Evolutionary conservation across 2,113 vertebrate genomes (phyloP).

Genomic region (Clupea harengus): DNA sequence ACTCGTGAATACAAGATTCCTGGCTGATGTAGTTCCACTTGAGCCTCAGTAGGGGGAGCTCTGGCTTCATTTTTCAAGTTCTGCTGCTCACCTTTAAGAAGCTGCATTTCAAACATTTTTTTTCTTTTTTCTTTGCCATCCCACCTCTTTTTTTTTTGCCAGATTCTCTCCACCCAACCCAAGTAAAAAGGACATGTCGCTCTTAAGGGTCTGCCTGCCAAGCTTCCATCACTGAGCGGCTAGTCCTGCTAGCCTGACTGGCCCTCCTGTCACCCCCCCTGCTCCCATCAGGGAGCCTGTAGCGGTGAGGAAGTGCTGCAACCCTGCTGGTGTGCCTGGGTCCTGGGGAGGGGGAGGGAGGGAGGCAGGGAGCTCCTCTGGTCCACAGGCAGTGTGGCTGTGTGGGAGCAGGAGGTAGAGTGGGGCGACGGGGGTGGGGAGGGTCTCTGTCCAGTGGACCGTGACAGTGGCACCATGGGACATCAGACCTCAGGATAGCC

Average conservation of each 20-base stretch:
- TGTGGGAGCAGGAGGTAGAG: slow-evolving; percentile 53
- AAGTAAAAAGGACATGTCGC: slow-evolving; percentile 52
- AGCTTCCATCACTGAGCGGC: slow-evolving; percentile 76
- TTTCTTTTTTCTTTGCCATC: slow-evolving; percentile 53
- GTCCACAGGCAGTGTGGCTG: slow-evolving; percentile 69
- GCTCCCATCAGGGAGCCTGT: slow-evolving; percentile 62
- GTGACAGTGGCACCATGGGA: slow-evolving; percentile 69
- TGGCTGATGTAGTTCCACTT: slow-evolving; percentile 68
- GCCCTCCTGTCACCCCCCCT: slow-evolving; percentile 51
- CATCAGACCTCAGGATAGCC: not conserved
- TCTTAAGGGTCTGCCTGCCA: slow-evolving; percentile 78
- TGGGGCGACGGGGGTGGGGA: slow-evolving; percentile 51
- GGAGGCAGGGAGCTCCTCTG: slow-evolving; percentile 66
- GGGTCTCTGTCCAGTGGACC: slow-evolving; percentile 73
- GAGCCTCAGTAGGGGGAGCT: slow-evolving; percentile 48
- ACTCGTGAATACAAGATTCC: slow-evolving; percentile 83
- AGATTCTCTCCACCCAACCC: slow-evolving; percentile 47
- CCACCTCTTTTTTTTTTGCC: slow-evolving; percentile 49
- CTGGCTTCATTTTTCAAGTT: slow-evolving; percentile 60
- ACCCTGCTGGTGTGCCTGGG: slow-evolving; percentile 68
- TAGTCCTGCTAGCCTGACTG: slow-evolving; percentile 80
- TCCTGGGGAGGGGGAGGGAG: slow-evolving; percentile 25
- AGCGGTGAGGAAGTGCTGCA: slow-evolving; percentile 67
- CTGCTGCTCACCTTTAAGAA: slow-evolving; percentile 66
- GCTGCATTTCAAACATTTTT: slow-evolving; percentile 40